Base-by-base conservation (phyloP, 2,113 vertebrate genomes). In the Bambusicola thoracicus region DNA sequence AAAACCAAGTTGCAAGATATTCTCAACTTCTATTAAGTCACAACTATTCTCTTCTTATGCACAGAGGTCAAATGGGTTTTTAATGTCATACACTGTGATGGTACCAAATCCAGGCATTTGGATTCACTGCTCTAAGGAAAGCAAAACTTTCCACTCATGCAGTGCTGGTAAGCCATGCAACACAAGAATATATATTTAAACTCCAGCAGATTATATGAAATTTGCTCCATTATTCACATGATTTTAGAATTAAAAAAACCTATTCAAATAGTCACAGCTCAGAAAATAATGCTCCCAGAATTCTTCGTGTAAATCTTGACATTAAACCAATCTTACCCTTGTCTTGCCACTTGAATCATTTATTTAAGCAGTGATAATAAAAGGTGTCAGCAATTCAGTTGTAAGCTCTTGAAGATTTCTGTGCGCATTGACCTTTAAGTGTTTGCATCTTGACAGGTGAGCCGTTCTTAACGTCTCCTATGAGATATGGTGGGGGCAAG, bases 311-410 rank as follows among this genome's bases (percentile, higher is more conserved):
- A 97, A 97, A 97, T 97, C 87, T 93, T 68, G 49, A 93, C 90
- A 92, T 97, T 96, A 97, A 97, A 86, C 93, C 66, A 22, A 89
- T 89, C 96, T 95, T 96, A 90, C 87, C 82, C 95, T 95, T 85
- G 82, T 94, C 96, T 94, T 62, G 41, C 85, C 88, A 97, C 92
- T 96, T 73, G 97, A 97, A 98, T 98, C 98, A 98, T 98, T 98
- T 98, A 97, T 98, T 98, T 98, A 98, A 98, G 97, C 84, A 75
- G 96, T 94, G 96, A 97, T 98, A 98, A 97, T 98, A 98, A 98
- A 98, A 97, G 97, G 96, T 97, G 97, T 97, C 98, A 98, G 98
- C 97, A 96, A 96, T 98, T 98, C 98, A 91, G 91, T 92, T 61
- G 91, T 93, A 85, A 96, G 96, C 96, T 97, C 96, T 77, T 89